Base-by-base conservation (phyloP, 2,888 invertebrate species). In the Xanthostigma xanthostigma region DNA sequence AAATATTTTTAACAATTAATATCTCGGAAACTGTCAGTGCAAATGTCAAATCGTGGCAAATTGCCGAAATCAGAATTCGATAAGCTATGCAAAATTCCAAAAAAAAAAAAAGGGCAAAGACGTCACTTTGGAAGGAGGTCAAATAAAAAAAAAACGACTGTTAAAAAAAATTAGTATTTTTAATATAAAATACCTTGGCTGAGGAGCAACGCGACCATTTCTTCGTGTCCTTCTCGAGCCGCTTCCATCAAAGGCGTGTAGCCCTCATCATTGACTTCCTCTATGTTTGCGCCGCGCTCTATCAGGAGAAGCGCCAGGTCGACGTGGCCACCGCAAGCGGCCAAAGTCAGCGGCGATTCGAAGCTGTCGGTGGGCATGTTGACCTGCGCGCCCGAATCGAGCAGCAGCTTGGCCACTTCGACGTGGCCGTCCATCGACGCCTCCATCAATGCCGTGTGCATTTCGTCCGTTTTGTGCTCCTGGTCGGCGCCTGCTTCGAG, bases 341-440 rank as follows among this genome's bases (percentile, higher is more conserved):
- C 98, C 57, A 98, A 72, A 35, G 97, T 98, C 56, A 98, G 74
- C 17, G 98, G 98, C 8, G 96, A 97, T 72, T 98, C 98, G 71
- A 97, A 97, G 67, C 96, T 95, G 69, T 97, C 97, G 45, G 95
- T 93, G 48, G 97, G 96, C 94, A 98, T 95, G 71, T 98, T 98
- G 49, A 94, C 77, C 76, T 96, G 96, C 46, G 97, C 97, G 53
- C 97, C 97, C 27, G 92, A 93, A 70, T 97, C 95, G 13, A 98
- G 72, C 54, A 98, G 74, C 54, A 97, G 74, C 57, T 92, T 74
- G 9, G 96, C 96, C 44, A 98, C 97, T 70, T 97, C 96, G 1
- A 96, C 93, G 64, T 98, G 97, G 0, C 98, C 97, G 68, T 98
- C 97, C 97, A 98, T 98, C 51, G 95, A 94, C 46, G 97, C 97